phyloP scores from a whole-genome alignment of 2,113 vertebrate species.

The Cheirogaleus medius region DNA sequence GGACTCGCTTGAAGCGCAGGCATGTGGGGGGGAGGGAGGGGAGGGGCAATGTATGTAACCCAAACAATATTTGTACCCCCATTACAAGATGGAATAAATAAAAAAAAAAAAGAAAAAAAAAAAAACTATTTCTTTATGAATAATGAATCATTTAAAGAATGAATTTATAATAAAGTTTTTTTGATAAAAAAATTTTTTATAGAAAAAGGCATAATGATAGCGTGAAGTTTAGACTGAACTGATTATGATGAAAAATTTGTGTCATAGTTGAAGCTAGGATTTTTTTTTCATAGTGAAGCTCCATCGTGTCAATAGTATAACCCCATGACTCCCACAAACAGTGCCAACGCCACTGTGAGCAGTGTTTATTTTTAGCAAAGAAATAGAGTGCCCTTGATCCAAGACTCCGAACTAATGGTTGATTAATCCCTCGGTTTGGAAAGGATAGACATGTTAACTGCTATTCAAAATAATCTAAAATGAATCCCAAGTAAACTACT shows the following conservation, averaged over 20 bases:
- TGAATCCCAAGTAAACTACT: background rate
- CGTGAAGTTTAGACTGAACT: background rate
- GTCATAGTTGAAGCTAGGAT: background rate
- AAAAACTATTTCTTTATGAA: too few species aligned
- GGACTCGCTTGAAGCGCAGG: too few species aligned
- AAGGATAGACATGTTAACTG: background rate
- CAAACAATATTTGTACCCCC: too few species aligned
- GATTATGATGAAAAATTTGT: background rate
- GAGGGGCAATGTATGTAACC: too few species aligned
- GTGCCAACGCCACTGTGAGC: rapidly evolving
- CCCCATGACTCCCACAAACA: background rate
- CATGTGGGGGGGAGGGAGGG: too few species aligned
- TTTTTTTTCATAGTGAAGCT: background rate
- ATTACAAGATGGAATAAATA: too few species aligned
- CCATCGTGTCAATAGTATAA: background rate
- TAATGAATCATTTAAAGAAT: background rate
- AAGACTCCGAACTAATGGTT: background rate
- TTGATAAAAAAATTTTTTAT: background rate
- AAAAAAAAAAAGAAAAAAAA: too few species aligned
- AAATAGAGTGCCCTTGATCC: background rate
- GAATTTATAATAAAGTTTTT: background rate
- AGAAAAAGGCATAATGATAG: background rate
- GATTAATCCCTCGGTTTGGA: background rate
- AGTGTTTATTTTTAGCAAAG: constrained; percentile 2
- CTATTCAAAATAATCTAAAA: background rate